Percentiles rank a stretch among this genome's conserved stretches.
phyloP scores from a whole-genome alignment of 2,888 invertebrate species.

The Macropis europaea region DNA sequence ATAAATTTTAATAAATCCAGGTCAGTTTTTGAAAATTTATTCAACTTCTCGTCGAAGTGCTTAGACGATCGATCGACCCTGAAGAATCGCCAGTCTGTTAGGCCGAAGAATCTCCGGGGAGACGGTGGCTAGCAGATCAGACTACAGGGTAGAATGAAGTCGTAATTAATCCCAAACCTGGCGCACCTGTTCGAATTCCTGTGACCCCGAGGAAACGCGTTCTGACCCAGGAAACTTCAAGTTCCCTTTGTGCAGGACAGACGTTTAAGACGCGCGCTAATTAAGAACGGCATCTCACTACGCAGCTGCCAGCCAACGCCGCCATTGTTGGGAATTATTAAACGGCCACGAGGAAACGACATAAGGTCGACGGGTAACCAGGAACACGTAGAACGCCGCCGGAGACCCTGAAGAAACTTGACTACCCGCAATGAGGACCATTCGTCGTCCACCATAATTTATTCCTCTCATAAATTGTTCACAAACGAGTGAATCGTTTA shows the following conservation, averaged over 20 bases:
- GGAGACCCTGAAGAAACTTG: too few species aligned
- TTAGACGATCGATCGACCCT: too few species aligned
- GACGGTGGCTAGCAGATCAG: conserved; percentile 1
- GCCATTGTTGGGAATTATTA: conserved; percentile 63
- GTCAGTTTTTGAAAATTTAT: too few species aligned
- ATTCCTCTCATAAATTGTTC: too few species aligned
- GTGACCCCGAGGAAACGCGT: conserved; percentile 37
- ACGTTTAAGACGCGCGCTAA: conserved; percentile 68
- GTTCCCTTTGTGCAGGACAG: conserved; percentile 51
- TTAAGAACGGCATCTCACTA: conserved; percentile 70
- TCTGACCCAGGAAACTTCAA: conserved; percentile 48
- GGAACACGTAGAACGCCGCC: neutral
- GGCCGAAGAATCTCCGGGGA: neutral
- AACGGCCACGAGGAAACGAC: conserved; percentile 59
- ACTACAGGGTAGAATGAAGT: conserved; percentile 29
- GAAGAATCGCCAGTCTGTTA: too few species aligned
- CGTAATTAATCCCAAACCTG: conserved; percentile 47
- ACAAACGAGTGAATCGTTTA: too few species aligned
- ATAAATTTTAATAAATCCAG: too few species aligned
- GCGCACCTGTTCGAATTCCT: conserved; percentile 60
- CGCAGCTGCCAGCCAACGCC: conserved; percentile 64
- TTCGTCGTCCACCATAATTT: too few species aligned
- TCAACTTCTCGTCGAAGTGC: too few species aligned
- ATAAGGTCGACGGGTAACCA: conserved; percentile 65
- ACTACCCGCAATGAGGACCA: too few species aligned